Base-by-base conservation (phyloP, 2,113 vertebrate genomes). In the Corythaixoides concolor region DNA sequence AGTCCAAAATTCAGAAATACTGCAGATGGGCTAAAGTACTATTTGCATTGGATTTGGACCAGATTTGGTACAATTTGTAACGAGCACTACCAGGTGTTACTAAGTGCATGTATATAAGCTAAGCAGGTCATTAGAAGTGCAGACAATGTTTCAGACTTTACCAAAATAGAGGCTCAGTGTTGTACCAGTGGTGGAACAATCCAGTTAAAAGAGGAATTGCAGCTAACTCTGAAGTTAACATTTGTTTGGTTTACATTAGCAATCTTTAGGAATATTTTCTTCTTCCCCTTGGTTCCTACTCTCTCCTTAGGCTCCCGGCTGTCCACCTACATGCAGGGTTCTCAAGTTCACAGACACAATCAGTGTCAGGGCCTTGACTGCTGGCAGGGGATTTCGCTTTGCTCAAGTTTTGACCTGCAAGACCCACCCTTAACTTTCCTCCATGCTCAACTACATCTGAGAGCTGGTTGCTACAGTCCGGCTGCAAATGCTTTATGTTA, bases 291-390 rank as follows among this genome's bases (percentile, higher is more conserved):
- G 50, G 52, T 32, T 73, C 58, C 26, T 47, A 14, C 20, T 23
- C 2, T 0, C 26, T 55, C 30, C n/a, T 11, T 3, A 23, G 21
- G 45, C n/a, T 81, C 26, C 49, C 2, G 4, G 39, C 28, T 55
- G n/a, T 9, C 39, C 7, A 8, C 39, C 24, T 6, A 32, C 37
- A 8, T 2, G 21, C 1, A 4, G 23, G 55, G 15, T 24, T 59
- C 55, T n/a, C 49, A 8, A 17, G 41, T 16, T 56, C 55, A 50
- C 23, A 45, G 35, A 18, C 41, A 8, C 15, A 11, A 2, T 15
- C 63, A 9, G 41, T 28, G 8, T 35, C 27, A 10, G 35, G 30
- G 53, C 47, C 33, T 27, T 12, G 28, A 15, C 26, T 39, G n/a
- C n/a, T 33, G 55, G 11, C 13, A 9, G 19, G 37, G 27, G 37